Base-by-base conservation (phyloP, 1,140 invertebrate species). In the Conus ventricosus region DNA sequence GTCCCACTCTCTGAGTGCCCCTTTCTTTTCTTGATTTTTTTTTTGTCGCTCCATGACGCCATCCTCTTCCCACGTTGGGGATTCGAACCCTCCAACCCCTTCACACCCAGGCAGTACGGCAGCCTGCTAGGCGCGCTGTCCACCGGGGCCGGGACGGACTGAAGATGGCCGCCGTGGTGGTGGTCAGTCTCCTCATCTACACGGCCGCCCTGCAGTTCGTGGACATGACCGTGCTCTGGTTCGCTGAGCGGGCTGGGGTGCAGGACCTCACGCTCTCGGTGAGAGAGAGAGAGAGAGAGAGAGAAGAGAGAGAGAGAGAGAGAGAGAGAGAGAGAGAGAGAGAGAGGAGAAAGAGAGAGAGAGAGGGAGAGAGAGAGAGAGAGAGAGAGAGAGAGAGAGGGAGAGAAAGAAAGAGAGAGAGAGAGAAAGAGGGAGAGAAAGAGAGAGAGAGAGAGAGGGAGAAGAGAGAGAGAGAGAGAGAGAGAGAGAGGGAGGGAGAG, bases 181-280 rank as follows among this genome's bases (percentile, higher is more conserved):
- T 97, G 20, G 98, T 98, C 5, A 99, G 98, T 93, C 95, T 99
- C 8, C 97, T 99, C 23, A 98, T 98, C 0, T 99, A 99, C 93
- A 96, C 99, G 0, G 97, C 98, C 0, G 96, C 98, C 86, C 95
- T 99, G 0, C 96, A 97, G 0, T 98, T 99, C 93, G 89, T 98
- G 0, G 98, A 99, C 94, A 96, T 96, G 2, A 88, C 98, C 3
- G 94, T 99, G 0, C 96, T 95, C 6, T 99, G 98, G 97, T 95
- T 97, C 81, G 98, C 97, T 6, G 94, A 93, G 0, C 93, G 99
- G 10, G 96, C 98, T 17, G 98, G 97, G 88, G 94, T 95, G 89
- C 81, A 87, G 92, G 54, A 87, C 89, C 54, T 92, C 81, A 88
- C 27, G 60, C 82, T 76, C 39, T 90, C 27, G 71, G 86, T 87